These are phyloP conservation scores for Erinaceus europaeus DNA, from an alignment of 2,113 vertebrate genomes.

Conservation along the genomic window DNA sequence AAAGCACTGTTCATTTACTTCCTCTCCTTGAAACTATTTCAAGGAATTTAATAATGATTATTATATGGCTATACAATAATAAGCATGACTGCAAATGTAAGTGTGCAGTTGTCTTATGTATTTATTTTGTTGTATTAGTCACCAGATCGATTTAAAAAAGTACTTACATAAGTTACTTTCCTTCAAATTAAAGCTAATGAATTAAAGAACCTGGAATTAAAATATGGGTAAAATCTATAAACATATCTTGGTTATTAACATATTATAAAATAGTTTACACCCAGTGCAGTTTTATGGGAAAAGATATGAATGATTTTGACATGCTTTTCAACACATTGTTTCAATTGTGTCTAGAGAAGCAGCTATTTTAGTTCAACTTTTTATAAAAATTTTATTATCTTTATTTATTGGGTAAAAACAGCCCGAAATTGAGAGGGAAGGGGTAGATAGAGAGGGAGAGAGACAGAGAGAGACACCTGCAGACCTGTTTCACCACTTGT, in stretches of 20 bases:
- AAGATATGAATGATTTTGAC: not conserved
- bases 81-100: not conserved
- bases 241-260: not conserved
- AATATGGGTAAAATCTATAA: not conserved
- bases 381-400: no score
- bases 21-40: not conserved
- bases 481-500: no score
- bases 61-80: not conserved
- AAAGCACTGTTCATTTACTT: not conserved
- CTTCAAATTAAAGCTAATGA: not conserved
- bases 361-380: not conserved
- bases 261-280: not conserved
- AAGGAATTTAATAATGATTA: not conserved
- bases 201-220: not conserved
- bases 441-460: no score
- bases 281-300: not conserved
- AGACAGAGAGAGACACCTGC: no score
- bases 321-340: not conserved
- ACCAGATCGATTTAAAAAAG: constrained; percentile 5
- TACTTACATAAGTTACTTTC: not conserved
- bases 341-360: not conserved
- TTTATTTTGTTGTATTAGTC: not conserved
- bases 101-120: not conserved
- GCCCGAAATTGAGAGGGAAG: no score
- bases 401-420: no score